phyloP scores from a whole-genome alignment of 2,113 vertebrate species.

The Prolemur simus region DNA sequence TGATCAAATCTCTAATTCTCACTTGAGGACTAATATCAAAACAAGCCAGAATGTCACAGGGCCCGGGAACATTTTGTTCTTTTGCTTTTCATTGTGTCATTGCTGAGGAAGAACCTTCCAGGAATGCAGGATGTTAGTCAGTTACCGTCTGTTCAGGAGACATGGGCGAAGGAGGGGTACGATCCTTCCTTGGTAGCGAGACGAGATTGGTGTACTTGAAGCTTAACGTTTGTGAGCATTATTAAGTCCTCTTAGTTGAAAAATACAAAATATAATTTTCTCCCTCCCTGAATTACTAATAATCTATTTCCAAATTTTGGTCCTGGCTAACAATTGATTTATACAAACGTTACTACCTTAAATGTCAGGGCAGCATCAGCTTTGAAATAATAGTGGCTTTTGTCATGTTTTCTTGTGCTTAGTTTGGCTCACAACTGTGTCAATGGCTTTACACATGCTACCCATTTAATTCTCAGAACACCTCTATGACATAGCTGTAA shows the following conservation, averaged over 20 bases:
- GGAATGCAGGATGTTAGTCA: neutral
- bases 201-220: neutral
- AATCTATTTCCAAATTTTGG: neutral
- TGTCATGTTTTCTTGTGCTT: neutral
- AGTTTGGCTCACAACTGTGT: neutral
- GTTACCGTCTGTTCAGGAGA: conserved; percentile 22
- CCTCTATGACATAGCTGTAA: too few relatives aligned
- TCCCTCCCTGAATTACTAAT: neutral
- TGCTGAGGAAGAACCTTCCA: neutral
- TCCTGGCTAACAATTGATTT: neutral
- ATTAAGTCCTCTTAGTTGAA: neutral
- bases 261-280: neutral
- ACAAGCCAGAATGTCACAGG: neutral
- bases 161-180: neutral
- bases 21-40: neutral
- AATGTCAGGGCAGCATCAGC: neutral
- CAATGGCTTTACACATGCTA: rapidly evolving
- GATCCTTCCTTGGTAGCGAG: neutral
- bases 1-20: neutral
- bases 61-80: neutral
- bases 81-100: neutral
- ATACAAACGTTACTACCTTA: neutral
- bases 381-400: neutral
- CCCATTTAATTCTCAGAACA: neutral
- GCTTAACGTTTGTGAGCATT: neutral